Evolutionary conservation across 2,888 invertebrate genomes (phyloP), one percentile per base, ranked within the genome.

Genomic region (Dromius quadrimaculatus): DNA sequence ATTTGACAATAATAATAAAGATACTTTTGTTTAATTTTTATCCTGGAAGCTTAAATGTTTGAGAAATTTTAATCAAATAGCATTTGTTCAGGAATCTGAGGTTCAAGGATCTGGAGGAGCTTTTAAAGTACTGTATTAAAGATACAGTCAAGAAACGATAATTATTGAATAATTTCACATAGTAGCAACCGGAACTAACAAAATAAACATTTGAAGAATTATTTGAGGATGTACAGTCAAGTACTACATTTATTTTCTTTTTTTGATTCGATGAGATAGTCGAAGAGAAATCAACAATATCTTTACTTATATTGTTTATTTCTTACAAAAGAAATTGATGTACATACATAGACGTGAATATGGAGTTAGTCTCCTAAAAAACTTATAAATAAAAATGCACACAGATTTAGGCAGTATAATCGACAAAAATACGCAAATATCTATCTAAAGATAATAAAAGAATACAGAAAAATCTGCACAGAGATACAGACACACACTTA

Each of bases 391-490:
- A 64, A 47, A 38, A 64, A 64, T 64, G 64, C 64, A 64, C 64
- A 64, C 64, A 64, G 47, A 64, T 64, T 43, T 64, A 64, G 64
- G 64, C 64, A 64, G 64, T 64, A 43, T 47, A 64, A 45, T 64
- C 32, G 64, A 64, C 62, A 63, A 63, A 62, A 36, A 63, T 63
- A 63, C 45, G 47, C 45, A 64, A 64, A 63, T 45, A 64, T 47
- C 43, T 64, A 43, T 64, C 22, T 47, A 17, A 32, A 64, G 28
- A 64, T 47, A 47, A 61, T 61, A 54, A 47, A 19, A 36, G 64
- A 64, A 45, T 64, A 64, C 19, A 63, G 47, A 13, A 32, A 64
- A 6, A 41, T 19, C 34, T 32, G 19, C 28, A 63, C 41, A 65
- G 23, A 66, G 38, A 57, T 50, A 65, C 65, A 65, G n/a, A 38